phyloP scores from a whole-genome alignment of 2,888 invertebrate genomes.

The Seira ritae region DNA sequence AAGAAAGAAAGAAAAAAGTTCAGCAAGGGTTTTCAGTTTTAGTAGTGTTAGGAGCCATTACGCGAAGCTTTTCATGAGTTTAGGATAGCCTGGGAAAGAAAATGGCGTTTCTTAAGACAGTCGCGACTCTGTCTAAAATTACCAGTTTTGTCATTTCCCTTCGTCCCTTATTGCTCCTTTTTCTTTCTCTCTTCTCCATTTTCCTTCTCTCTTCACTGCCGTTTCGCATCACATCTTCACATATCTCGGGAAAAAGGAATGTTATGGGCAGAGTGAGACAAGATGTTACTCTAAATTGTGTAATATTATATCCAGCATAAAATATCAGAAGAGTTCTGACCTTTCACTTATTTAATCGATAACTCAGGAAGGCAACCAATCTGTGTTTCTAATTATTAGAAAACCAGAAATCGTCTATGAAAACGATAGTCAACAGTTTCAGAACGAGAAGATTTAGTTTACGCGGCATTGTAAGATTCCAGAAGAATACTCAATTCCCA shows the following conservation, averaged over 20 bases:
- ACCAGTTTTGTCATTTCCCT: slow-evolving; percentile 54
- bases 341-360: no score
- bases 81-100: slow-evolving; percentile 31
- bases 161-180: slow-evolving; percentile 50
- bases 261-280: slow-evolving; percentile 5
- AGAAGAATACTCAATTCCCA: no score
- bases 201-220: slow-evolving; percentile 19
- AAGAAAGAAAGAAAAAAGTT: background rate
- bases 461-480: no score
- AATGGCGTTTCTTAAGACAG: slow-evolving; percentile 53
- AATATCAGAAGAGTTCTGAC: no score
- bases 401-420: no score
- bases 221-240: slow-evolving; percentile 9
- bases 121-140: slow-evolving; percentile 43
- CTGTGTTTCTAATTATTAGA: no score
- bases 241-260: no score
- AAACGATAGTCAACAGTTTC: no score
- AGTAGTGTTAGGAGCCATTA: slow-evolving; percentile 34
- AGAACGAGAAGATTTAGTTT: no score
- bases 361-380: no score
- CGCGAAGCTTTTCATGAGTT: slow-evolving; percentile 41
- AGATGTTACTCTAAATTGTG: no score
- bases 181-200: slow-evolving; percentile 27
- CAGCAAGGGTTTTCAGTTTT: slow-evolving; percentile 28
- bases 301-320: no score